phyloP scores from a whole-genome alignment of 2,888 invertebrate species.

The Ellobium chinense region DNA sequence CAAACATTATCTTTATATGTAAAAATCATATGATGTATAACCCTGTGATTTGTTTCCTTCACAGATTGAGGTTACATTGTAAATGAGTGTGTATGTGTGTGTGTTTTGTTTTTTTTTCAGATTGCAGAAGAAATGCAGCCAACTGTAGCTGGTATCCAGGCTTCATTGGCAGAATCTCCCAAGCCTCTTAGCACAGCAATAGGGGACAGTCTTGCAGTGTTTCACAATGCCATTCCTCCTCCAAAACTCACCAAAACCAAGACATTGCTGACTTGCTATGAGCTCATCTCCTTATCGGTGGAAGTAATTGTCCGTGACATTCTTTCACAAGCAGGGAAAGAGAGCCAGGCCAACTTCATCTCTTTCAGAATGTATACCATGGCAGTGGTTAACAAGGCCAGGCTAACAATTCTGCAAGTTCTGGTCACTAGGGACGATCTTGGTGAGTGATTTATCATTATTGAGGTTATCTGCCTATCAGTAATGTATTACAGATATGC shows the following conservation, averaged over 20 bases:
- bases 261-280: background rate
- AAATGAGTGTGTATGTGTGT: no score
- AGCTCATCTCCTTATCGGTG: background rate
- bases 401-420: background rate
- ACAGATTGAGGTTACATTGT: no score
- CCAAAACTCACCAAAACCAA: background rate
- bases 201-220: conserved; percentile 15
- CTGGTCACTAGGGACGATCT: background rate
- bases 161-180: background rate
- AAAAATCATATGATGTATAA: no score
- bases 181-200: conserved; percentile 13
- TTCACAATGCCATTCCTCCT: background rate
- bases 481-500: background rate
- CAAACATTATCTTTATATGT: no score
- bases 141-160: background rate
- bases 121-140: background rate
- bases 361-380: background rate
- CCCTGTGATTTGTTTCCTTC: no score
- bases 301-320: conserved; percentile 21
- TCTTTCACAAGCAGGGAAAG: background rate
- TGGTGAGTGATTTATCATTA: conserved; percentile 2
- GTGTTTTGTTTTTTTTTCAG: background rate
- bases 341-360: background rate
- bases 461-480: background rate
- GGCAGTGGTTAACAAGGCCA: background rate